These are phyloP conservation scores for Melieria crassipennis DNA, from an alignment of 2,888 invertebrate species.

Conservation along the genomic window DNA sequence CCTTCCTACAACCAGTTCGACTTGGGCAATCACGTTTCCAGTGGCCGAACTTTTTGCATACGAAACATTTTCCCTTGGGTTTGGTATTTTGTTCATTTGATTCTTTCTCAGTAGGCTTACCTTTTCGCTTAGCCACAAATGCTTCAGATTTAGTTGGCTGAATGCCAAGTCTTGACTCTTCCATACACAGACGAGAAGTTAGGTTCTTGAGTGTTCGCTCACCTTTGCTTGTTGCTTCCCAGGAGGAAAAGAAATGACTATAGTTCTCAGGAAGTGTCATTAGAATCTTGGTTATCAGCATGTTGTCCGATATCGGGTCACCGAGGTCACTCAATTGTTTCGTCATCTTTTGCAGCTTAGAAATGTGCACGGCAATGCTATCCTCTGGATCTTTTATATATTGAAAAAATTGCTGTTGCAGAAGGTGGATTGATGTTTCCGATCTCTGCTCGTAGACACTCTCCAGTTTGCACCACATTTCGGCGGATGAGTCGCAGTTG, in stretches of 20 bases:
- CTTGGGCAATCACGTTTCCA: slow-evolving; percentile 10
- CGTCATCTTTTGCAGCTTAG: slow-evolving; percentile 40
- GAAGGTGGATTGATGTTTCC: slow-evolving; percentile 52
- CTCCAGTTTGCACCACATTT: slow-evolving; percentile 40
- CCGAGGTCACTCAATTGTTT: slow-evolving; percentile 40
- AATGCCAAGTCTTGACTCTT: no score
- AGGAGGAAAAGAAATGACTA: slow-evolving; percentile 43
- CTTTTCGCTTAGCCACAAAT: slow-evolving; percentile 18
- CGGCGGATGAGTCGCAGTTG: slow-evolving; percentile 39
- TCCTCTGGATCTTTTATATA: slow-evolving; percentile 40
- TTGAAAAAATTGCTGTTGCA: slow-evolving; percentile 51
- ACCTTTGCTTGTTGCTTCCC: no score
- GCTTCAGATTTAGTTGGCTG: slow-evolving; percentile 23
- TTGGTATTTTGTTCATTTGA: not conserved
- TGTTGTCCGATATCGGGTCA: slow-evolving; percentile 40
- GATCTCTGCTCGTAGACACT: slow-evolving; percentile 54
- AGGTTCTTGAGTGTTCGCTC: slow-evolving; percentile 48
- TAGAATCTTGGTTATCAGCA: slow-evolving; percentile 47
- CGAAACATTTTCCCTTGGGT: not conserved
- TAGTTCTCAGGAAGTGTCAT: slow-evolving; percentile 47
- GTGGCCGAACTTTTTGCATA: not conserved
- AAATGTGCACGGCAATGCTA: slow-evolving; percentile 40
- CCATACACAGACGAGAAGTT: slow-evolving; percentile 41
- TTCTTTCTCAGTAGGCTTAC: not conserved
- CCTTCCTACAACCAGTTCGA: not conserved